phyloP scores from a whole-genome alignment of 2,888 invertebrate species.

The Busseola fusca region DNA sequence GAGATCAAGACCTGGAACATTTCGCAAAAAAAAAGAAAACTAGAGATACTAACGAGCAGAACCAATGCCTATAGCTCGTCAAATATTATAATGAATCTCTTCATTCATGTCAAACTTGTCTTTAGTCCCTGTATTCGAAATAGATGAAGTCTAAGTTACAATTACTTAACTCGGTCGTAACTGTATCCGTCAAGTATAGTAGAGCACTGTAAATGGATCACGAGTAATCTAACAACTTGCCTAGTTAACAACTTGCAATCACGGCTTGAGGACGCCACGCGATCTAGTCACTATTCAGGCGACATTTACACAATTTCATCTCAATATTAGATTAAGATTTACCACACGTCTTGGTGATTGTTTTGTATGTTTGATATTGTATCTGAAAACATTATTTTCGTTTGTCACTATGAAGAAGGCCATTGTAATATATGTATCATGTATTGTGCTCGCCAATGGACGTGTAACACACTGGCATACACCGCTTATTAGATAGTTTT shows the following conservation, averaged over 20 bases:
- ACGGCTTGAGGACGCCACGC: slow-evolving; percentile 59
- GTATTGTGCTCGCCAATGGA: not conserved
- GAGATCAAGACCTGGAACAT: not conserved
- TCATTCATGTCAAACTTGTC: slow-evolving; percentile 30
- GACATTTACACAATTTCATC: slow-evolving; percentile 50
- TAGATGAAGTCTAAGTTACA: slow-evolving; percentile 57
- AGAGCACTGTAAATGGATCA: slow-evolving; percentile 62
- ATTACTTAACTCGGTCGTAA: slow-evolving; percentile 63
- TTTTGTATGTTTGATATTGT: slow-evolving; percentile 16
- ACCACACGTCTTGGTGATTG: slow-evolving; percentile 11
- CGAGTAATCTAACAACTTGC: slow-evolving; percentile 63
- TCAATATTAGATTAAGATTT: slow-evolving; percentile 44
- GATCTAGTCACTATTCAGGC: slow-evolving; percentile 56
- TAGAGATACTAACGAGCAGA: not conserved
- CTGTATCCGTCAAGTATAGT: slow-evolving; percentile 62
- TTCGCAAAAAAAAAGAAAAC: not conserved
- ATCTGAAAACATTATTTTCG: slow-evolving; percentile 13
- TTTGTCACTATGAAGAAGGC: not conserved
- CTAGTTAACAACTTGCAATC: slow-evolving; percentile 68
- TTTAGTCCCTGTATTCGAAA: slow-evolving; percentile 50
- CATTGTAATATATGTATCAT: not conserved
- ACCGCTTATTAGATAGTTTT: slow-evolving; percentile 38
- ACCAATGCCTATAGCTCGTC: not conserved
- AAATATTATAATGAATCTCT: slow-evolving; percentile 7
- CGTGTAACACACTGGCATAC: slow-evolving; percentile 1